A percentile compares a stretch with the other conserved stretches of the same genome.
phyloP scores from a whole-genome alignment of 2,113 vertebrate genomes.

The Cyphomyrus plagiostoma region DNA sequence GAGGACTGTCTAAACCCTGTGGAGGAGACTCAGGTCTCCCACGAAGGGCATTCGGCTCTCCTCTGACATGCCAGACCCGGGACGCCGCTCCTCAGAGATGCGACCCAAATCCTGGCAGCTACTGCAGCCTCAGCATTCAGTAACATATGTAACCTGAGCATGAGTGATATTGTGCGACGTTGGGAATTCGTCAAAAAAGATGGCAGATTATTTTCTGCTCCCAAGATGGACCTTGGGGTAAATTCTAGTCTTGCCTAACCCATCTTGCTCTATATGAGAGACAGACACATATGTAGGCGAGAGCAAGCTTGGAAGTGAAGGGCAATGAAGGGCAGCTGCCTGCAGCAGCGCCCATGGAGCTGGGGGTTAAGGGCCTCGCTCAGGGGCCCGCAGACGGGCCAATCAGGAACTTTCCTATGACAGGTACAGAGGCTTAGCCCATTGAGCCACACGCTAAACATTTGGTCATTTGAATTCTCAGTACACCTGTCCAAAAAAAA shows the following conservation, averaged over 20 bases:
- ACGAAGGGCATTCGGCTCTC: neutral
- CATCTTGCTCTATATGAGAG: neutral
- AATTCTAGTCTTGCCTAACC: neutral
- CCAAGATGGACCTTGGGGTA: neutral
- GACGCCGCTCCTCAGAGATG: neutral
- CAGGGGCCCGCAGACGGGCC: neutral
- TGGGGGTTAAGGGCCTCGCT: neutral
- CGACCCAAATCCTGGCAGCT: neutral
- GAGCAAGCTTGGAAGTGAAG: neutral
- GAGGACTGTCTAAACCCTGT: neutral
- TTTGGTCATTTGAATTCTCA: neutral
- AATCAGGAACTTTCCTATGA: neutral
- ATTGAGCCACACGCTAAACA: neutral
- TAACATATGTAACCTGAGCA: neutral
- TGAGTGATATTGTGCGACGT: neutral
- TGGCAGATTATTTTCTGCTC: neutral
- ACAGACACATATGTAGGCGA: neutral
- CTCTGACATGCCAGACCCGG: neutral
- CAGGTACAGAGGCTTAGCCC: neutral
- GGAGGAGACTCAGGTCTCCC: neutral
- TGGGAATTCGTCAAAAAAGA: neutral
- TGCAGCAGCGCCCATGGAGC: neutral
- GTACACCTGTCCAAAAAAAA: neutral
- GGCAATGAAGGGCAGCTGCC: too few species aligned
- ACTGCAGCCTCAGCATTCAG: neutral